phyloP scores from a whole-genome alignment of 2,797 vertebrate species.

The Anabacerthia variegaticeps region DNA sequence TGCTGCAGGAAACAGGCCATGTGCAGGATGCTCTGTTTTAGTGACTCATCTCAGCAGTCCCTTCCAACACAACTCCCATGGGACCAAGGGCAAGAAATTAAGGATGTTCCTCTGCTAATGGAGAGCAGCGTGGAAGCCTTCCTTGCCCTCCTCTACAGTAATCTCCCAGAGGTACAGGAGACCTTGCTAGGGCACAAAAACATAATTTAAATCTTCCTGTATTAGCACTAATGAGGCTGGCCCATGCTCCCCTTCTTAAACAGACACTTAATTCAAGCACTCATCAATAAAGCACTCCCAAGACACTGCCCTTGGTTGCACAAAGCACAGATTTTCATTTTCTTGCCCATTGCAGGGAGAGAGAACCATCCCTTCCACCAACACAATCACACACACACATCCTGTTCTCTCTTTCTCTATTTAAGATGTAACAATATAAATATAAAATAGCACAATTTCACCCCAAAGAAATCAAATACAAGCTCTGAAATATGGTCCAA shows the following conservation, averaged over 20 bases:
- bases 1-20: background rate
- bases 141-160: background rate
- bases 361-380: background rate
- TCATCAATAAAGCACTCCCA: slow-evolving; percentile 33
- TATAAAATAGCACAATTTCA: background rate
- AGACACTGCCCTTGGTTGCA: background rate
- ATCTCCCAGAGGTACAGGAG: slow-evolving; percentile 15
- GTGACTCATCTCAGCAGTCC: background rate
- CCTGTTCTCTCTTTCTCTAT: background rate
- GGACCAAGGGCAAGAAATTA: background rate
- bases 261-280: slow-evolving; percentile 18
- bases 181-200: slow-evolving; percentile 26
- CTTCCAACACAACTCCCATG: background rate
- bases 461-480: background rate
- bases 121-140: background rate
- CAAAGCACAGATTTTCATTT: background rate
- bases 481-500: background rate
- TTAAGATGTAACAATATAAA: background rate
- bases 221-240: slow-evolving; percentile 52
- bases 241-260: slow-evolving; percentile 14
- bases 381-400: background rate
- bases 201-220: slow-evolving; percentile 37
- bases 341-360: accelerated
- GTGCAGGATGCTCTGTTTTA: background rate
- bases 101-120: slow-evolving; percentile 5